These are phyloP conservation scores for Chionomys nivalis DNA, from an alignment of 2,113 vertebrate species.

Conservation along the genomic window DNA sequence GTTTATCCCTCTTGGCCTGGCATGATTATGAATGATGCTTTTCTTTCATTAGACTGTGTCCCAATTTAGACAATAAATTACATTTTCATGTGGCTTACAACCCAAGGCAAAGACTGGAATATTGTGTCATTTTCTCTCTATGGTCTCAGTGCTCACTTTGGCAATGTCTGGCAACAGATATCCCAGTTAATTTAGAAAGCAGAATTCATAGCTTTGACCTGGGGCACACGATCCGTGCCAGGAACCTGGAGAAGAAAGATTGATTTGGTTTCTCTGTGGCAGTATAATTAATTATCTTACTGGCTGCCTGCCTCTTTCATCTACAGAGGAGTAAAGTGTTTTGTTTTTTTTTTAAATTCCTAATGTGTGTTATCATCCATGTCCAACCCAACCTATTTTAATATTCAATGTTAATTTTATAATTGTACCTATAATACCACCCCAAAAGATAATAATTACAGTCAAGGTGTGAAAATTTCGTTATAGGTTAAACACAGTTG, in stretches of 20 bases:
- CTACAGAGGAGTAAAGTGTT: conserved; percentile 18
- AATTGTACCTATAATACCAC: neutral
- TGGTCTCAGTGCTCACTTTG: neutral
- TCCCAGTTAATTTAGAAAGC: conserved; percentile 45
- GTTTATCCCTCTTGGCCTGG: neutral
- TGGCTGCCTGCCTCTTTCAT: conserved; percentile 39
- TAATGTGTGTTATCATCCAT: neutral
- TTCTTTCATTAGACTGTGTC: conserved; percentile 30
- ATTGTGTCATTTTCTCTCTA: conserved; percentile 55
- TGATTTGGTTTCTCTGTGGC: neutral
- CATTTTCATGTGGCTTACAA: conserved; percentile 39
- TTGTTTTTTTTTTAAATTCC: neutral
- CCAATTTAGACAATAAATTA: conserved; percentile 47
- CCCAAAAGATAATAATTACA: conserved; percentile 19
- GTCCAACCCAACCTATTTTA: conserved; percentile 15
- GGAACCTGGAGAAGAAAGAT: conserved; percentile 2
- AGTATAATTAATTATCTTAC: neutral
- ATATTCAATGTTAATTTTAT: conserved; percentile 34
- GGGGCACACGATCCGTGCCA: neutral
- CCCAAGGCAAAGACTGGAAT: conserved; percentile 53
- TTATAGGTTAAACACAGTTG: neutral
- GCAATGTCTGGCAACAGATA: conserved; percentile 29
- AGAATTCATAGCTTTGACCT: conserved; percentile 37
- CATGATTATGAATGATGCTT: neutral
- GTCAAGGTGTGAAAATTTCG: neutral